Base-by-base conservation (phyloP, 2,797 vertebrate species). In the Esox masquinongy region DNA sequence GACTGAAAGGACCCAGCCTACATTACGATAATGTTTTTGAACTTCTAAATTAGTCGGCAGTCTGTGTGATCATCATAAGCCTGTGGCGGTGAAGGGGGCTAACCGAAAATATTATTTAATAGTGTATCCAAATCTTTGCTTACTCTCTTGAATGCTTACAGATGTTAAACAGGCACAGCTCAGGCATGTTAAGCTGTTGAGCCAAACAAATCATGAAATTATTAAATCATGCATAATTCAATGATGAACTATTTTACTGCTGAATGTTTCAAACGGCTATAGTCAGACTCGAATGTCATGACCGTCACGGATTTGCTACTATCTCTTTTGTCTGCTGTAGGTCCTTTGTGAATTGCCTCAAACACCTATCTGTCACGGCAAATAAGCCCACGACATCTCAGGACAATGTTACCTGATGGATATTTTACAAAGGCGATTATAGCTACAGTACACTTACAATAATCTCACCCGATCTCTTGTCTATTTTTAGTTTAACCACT, bases 11-110 rank as follows among this genome's bases (percentile, higher is more conserved):
- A 24, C 56, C 56, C 56, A 24, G 56, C 56, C 56, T 61, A 24
- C n/a, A 70, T 77, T 29, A 68, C 73, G 56, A 70, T 74, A 72
- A 68, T 56, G 39, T 77, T 68, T 71, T 72, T 78, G 14, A 74
- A 75, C 51, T 76, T 76, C 43, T 47, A 47, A 47, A 47, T 47
- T 4, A 70, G 61, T 72, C 64, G 16, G 5, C 70, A 5, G 51
- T 53, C 64, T 43, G 39, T 68, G 17, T 74, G 39, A 78, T 79
- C 68, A 50, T 39, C 70, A 51, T 24, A 74, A 64, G 39, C 68
- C 39, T 50, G 14, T 29, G 16, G 49, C 3, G 16, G 8, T 70
- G 68, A 50, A 47, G 43, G 12, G 43, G 43, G 43, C 12, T 12
- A 47, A 47, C 12, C 6, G 43, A 61, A 61, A 24, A 24, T 61